These are phyloP conservation scores for Ophraella communa DNA, from an alignment of 2,888 invertebrate genomes.

Conservation along the genomic window DNA sequence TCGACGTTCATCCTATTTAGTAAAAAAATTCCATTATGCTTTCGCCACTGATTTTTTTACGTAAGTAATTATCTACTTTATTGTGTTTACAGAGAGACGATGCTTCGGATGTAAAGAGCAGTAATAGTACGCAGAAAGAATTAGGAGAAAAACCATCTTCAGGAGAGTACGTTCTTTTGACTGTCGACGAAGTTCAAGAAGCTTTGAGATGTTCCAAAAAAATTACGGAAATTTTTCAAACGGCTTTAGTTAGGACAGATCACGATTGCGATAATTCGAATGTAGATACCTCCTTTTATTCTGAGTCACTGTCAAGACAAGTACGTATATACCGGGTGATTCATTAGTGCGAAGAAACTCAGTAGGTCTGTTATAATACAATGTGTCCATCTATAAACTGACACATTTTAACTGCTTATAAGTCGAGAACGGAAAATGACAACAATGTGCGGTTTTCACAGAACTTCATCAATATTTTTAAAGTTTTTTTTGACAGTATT, in stretches of 20 bases:
- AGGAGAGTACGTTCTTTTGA: constrained; percentile 48
- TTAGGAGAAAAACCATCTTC: constrained; percentile 52
- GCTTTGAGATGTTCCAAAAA: constrained; percentile 55
- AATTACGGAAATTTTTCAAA: constrained; percentile 57
- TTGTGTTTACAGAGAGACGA: constrained; percentile 49
- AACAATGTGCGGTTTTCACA: too few species aligned
- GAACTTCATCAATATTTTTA: too few species aligned
- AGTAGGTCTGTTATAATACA: too few species aligned
- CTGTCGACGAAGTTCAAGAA: constrained; percentile 56
- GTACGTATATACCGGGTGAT: constrained; percentile 33
- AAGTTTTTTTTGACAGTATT: too few species aligned
- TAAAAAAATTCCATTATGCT: not conserved
- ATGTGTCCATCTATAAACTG: too few species aligned
- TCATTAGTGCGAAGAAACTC: too few species aligned
- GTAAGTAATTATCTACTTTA: not conserved
- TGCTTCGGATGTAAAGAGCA: constrained; percentile 55
- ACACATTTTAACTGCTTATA: too few species aligned
- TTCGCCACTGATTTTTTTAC: too few species aligned
- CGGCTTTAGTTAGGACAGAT: constrained; percentile 53
- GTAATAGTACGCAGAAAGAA: constrained; percentile 55
- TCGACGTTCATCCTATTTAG: too few species aligned
- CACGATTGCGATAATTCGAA: constrained; percentile 50
- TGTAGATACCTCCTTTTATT: constrained; percentile 52
- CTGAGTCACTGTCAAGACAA: constrained; percentile 47
- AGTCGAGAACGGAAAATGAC: too few species aligned